Percentiles rank a stretch among this genome's conserved stretches.
Evolutionary conservation across 2,113 vertebrate species (phyloP).

Genomic region (Corydoras maculifer): DNA sequence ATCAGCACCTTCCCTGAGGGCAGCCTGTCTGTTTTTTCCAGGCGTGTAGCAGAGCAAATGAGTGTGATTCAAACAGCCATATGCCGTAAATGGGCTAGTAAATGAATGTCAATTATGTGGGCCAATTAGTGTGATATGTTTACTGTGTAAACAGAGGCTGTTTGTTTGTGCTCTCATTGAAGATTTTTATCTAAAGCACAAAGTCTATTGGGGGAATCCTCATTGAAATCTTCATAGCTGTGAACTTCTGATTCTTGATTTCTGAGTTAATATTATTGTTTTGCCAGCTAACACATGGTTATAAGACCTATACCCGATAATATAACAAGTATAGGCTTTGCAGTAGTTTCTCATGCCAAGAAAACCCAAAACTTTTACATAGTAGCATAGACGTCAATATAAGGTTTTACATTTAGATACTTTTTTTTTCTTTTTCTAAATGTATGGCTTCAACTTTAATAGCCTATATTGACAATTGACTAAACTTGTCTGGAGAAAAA

Average conservation of each 20-base stretch:
- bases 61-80: constrained; percentile 37
- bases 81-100: constrained; percentile 43
- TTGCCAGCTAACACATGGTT: background rate
- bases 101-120: constrained; percentile 49
- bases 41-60: constrained; percentile 37
- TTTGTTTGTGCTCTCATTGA: constrained; percentile 36
- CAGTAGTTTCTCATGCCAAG: no score
- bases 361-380: no score
- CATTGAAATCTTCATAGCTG: constrained; percentile 22
- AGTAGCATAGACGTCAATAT: no score
- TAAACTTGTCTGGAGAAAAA: constrained; percentile 49
- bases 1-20: constrained; percentile 37
- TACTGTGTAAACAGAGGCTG: constrained; percentile 50
- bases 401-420: background rate
- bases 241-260: constrained; percentile 25
- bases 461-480: constrained; percentile 49
- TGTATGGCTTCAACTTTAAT: constrained; percentile 31
- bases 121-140: constrained; percentile 52
- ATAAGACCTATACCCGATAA: no score
- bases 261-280: constrained; percentile 32
- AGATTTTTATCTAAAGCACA: constrained; percentile 36
- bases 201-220: constrained; percentile 14
- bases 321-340: no score
- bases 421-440: background rate
- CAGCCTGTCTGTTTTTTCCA: background rate